These are phyloP conservation scores for Elymnias hypermnestra DNA, from an alignment of 1,140 invertebrate species.

Conservation along the genomic window DNA sequence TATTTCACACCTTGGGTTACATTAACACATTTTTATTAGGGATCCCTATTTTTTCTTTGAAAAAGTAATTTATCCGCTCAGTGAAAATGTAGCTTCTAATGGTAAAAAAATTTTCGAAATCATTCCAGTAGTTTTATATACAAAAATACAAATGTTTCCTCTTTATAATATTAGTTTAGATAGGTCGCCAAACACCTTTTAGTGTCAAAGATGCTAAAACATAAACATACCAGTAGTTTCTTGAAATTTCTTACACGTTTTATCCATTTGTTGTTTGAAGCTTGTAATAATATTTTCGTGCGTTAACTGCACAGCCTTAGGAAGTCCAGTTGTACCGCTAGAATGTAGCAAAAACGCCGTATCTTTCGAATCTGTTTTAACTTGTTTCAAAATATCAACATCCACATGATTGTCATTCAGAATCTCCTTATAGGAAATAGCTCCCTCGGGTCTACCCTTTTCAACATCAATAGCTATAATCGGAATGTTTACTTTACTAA, in stretches of 20 bases:
- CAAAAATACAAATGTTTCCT: too few relatives aligned
- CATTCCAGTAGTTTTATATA: too few relatives aligned
- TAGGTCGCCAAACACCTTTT: too few relatives aligned
- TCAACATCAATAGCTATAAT: constrained; percentile 71
- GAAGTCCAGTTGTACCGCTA: constrained; percentile 93
- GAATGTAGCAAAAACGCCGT: constrained; percentile 80
- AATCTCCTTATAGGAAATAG: constrained; percentile 78
- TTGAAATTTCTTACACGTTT: constrained; percentile 36
- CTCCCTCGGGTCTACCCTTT: constrained; percentile 62
- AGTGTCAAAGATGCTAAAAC: too few relatives aligned
- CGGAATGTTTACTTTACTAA: constrained; percentile 70
- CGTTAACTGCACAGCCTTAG: constrained; percentile 91
- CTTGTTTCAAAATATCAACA: constrained; percentile 59
- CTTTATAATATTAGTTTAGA: too few relatives aligned
- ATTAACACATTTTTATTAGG: too few relatives aligned
- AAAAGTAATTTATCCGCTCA: too few relatives aligned
- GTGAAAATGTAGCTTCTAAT: too few relatives aligned
- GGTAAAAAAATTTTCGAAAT: too few relatives aligned
- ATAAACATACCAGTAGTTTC: constrained; percentile 50
- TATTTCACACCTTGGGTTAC: too few relatives aligned
- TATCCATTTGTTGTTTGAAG: constrained; percentile 68
- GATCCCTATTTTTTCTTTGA: too few relatives aligned
- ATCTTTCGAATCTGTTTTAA: constrained; percentile 63
- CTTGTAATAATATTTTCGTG: constrained; percentile 81
- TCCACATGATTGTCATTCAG: constrained; percentile 63